Evolutionary conservation across 2,113 vertebrate species (phyloP), one percentile per base, ranked within the genome.

Genomic region (Anolis sagrei): DNA sequence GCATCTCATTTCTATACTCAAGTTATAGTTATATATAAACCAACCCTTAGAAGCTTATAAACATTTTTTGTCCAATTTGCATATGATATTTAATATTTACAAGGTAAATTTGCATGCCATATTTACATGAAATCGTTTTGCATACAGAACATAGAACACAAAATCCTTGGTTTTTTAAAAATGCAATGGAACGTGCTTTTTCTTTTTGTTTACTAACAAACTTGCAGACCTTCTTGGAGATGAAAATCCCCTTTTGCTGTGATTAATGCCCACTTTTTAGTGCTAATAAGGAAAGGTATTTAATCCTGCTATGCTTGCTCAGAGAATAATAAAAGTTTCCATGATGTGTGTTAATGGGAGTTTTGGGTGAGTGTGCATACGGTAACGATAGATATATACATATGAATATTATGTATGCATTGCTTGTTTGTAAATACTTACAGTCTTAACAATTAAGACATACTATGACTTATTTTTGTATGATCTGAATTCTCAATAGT

Each of bases 91-190:
- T 70, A 36, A 82, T 77, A 70, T 5, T 58, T 58, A 58, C 13
- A 58, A 58, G 54, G 18, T 13, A 58, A 27, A 61, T 51, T 87
- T 83, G 39, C 61, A 83, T 87, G 76, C 39, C 78, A 32, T 62
- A 64, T 44, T 44, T 44, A 44, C 61, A 83, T 87, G 76, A 54
- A 83, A 32, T 62, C 51, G 49, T 79, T 83, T 64, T 64, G 76
- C 51, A 87, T 66, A 66, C 49, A 73, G 29, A 61, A 64, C 19
- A 74, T 49, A 73, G 29, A 44, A 49, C 11, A 64, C 34, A 39
- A 51, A 36, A 73, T 51, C 54, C 27, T 54, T 79, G 13, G 5
- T 49, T 73, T n/a, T 62, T 61, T n/a, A 21, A 73, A 44, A 44
- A 73, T 76, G 39, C 21, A 19, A 64, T 39, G 61, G 5, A 39